phyloP scores from a whole-genome alignment of 2,113 vertebrate species.

The Thinocorus orbignyianus region DNA sequence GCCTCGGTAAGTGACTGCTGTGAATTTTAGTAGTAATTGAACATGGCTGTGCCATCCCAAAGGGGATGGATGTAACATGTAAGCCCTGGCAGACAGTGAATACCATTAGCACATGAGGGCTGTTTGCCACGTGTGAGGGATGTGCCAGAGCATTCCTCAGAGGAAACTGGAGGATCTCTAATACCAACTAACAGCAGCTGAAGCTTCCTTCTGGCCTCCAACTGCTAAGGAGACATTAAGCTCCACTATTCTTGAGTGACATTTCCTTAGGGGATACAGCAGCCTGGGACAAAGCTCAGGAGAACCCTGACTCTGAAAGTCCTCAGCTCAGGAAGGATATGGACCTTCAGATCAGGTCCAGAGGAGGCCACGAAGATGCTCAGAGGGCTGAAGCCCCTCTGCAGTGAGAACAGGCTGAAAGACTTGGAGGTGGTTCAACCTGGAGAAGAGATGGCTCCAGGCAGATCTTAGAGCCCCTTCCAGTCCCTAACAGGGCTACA shows the following conservation, averaged over 20 bases:
- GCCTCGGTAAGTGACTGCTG: background rate
- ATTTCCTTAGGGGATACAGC: background rate
- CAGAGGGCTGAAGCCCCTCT: no score
- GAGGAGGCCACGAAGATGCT: no score
- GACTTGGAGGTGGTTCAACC: no score
- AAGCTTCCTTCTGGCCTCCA: background rate
- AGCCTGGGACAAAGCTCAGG: rapidly evolving
- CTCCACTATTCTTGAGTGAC: background rate
- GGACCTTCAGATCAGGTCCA: no score
- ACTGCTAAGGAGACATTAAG: background rate
- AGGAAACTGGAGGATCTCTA: background rate
- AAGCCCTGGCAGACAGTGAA: background rate
- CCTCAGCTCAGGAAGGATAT: no score
- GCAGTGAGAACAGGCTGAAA: no score
- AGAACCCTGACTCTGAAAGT: no score
- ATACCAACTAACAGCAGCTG: background rate
- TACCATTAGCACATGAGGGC: background rate
- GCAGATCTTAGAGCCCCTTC: no score
- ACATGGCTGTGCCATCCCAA: background rate
- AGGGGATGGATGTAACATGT: background rate
- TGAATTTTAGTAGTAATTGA: background rate
- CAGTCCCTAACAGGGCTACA: no score
- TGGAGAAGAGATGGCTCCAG: no score
- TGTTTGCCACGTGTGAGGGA: background rate
- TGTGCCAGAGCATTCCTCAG: background rate